Evolutionary conservation across 2,888 invertebrate genomes (phyloP).

Genomic region (Orthonevra nobilis): DNA sequence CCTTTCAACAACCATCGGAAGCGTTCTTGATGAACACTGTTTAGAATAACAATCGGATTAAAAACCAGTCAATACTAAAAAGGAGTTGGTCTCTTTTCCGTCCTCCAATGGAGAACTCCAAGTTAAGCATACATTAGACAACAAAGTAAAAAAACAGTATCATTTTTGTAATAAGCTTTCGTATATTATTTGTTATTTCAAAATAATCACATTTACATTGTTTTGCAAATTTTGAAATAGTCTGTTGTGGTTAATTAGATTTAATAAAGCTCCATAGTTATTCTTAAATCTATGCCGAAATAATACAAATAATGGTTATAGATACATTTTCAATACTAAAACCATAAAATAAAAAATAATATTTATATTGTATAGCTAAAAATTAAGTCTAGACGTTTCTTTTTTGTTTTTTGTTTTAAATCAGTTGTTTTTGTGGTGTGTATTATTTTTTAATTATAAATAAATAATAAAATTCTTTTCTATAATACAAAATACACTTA

Average conservation of each 20-base stretch:
- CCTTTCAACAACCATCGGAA: too few species aligned
- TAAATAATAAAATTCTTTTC: constrained; percentile 66
- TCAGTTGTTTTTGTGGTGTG: constrained; percentile 67
- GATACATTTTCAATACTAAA: constrained; percentile 55
- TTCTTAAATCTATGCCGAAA: constrained; percentile 69
- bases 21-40: too few species aligned
- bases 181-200: constrained; percentile 67
- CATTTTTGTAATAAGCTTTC: constrained; percentile 63
- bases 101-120: background rate
- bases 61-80: too few species aligned
- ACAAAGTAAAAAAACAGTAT: constrained; percentile 5
- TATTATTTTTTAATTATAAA: constrained; percentile 69
- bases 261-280: constrained; percentile 71
- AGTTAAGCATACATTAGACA: background rate
- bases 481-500: constrained; percentile 70
- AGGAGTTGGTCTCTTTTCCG: too few species aligned
- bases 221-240: constrained; percentile 56
- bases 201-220: constrained; percentile 70
- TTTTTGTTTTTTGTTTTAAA: too few species aligned
- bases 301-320: constrained; percentile 66
- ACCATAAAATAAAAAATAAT: constrained; percentile 52
- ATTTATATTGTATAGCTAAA: constrained; percentile 26
- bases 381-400: too few species aligned
- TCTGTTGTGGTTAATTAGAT: constrained; percentile 70
- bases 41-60: too few species aligned